These are phyloP conservation scores for Rhopalosiphum nymphaeae DNA, from an alignment of 2,888 invertebrate genomes.

Conservation along the genomic window DNA sequence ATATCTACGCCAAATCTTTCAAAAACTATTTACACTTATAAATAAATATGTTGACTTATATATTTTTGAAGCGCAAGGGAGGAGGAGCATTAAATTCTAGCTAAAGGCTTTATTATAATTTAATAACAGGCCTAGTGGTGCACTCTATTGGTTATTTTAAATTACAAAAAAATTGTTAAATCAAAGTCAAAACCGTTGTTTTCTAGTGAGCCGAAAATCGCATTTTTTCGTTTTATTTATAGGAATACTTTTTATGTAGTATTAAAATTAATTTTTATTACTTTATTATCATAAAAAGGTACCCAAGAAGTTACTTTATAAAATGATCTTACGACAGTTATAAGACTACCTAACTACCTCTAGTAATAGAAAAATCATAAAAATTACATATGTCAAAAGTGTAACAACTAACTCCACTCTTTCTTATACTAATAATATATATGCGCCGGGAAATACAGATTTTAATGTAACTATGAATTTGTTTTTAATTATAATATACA, in stretches of 20 bases:
- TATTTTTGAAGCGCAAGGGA: not conserved
- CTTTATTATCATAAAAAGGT: too few species aligned
- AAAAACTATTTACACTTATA: not conserved
- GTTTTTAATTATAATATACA: not conserved
- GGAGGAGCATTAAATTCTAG: not conserved
- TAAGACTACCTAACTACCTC: too few species aligned
- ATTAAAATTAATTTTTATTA: too few species aligned
- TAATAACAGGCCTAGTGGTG: not conserved
- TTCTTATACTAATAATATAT: not conserved
- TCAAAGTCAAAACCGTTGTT: not conserved
- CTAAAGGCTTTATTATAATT: not conserved
- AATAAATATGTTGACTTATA: not conserved
- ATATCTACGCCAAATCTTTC: not conserved
- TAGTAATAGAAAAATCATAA: too few species aligned
- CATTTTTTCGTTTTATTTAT: not conserved
- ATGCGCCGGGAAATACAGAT: not conserved
- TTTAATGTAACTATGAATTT: not conserved
- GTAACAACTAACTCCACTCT: too few species aligned
- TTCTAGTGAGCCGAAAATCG: not conserved
- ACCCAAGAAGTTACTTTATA: too few species aligned
- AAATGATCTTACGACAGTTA: too few species aligned
- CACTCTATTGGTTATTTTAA: not conserved
- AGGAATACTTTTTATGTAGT: not conserved
- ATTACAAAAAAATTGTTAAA: not conserved
- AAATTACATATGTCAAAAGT: too few species aligned